These are phyloP conservation scores for Arizona elegans DNA, from an alignment of 2,113 vertebrate species.

Conservation along the genomic window DNA sequence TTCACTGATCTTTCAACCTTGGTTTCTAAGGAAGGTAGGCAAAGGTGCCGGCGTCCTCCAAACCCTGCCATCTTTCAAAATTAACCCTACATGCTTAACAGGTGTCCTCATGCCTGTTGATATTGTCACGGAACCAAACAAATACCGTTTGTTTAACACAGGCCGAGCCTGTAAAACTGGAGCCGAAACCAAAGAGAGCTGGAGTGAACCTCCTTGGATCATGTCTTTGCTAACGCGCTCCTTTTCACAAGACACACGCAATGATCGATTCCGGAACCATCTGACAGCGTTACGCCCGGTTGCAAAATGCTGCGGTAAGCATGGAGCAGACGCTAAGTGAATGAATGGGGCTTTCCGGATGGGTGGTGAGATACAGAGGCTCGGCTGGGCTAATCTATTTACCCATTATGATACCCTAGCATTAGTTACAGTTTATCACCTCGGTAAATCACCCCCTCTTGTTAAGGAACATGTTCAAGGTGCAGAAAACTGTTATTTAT, in stretches of 20 bases:
- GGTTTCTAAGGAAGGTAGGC: neutral
- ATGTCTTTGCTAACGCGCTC: conserved; percentile 11
- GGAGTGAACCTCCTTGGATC: neutral
- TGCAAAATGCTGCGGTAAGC: conserved; percentile 48
- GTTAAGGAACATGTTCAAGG: conserved; percentile 70
- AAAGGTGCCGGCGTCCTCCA: neutral
- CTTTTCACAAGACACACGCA: neutral
- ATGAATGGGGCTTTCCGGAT: conserved; percentile 53
- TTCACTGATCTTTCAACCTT: neutral
- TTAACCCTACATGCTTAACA: neutral
- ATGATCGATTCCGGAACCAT: neutral
- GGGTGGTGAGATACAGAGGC: conserved; percentile 60
- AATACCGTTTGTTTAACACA: accelerated
- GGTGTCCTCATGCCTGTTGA: accelerated
- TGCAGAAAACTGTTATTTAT: conserved; percentile 82
- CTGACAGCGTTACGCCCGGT: neutral
- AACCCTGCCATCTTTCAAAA: neutral
- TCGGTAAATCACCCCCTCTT: conserved; percentile 85
- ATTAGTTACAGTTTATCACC: conserved; percentile 89
- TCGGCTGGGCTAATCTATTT: conserved; percentile 63
- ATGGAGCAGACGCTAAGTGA: conserved; percentile 1
- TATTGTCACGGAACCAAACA: neutral
- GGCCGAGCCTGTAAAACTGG: neutral
- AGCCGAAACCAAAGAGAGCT: neutral
- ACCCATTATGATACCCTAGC: conserved; percentile 86